Conservation (phyloP, 2,113 vertebrate genomes). For the Egretta garzetta region DNA sequence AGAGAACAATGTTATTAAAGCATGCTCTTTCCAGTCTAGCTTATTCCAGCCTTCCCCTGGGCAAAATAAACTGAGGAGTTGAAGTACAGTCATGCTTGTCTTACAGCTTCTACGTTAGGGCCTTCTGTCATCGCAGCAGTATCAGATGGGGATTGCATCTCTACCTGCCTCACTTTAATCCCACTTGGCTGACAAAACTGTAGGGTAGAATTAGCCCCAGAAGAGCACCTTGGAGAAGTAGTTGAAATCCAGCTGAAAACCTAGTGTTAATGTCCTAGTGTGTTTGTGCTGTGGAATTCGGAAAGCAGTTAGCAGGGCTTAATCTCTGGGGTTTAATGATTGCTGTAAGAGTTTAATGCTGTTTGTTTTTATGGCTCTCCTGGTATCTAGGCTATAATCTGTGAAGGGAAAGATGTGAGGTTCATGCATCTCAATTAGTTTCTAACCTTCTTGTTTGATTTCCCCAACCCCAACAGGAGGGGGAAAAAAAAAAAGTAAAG, state of each 20-base stretch:
- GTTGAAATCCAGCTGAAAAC: background rate
- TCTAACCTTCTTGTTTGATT: background rate
- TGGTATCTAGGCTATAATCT: background rate
- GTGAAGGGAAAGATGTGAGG: background rate
- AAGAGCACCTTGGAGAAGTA: background rate
- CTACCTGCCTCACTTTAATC: background rate
- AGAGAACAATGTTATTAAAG: background rate
- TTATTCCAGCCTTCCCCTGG: background rate
- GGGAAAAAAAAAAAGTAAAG: background rate
- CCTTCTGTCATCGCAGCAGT: background rate
- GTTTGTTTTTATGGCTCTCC: background rate
- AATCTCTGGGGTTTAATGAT: background rate
- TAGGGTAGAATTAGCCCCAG: background rate
- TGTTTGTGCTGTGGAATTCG: background rate
- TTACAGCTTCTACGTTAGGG: background rate
- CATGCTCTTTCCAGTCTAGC: background rate
- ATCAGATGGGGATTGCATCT: background rate
- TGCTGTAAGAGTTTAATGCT: background rate
- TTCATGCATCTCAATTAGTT: background rate
- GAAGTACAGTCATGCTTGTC: background rate
- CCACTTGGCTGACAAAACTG: background rate
- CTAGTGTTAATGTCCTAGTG: background rate
- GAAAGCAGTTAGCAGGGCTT: background rate
- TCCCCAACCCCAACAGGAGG: background rate
- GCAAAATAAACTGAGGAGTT: background rate